A percentile compares a stretch with the other conserved stretches of the same genome.
phyloP scores from a whole-genome alignment of 1,140 invertebrate species.

The Scaptomyza montana region DNA sequence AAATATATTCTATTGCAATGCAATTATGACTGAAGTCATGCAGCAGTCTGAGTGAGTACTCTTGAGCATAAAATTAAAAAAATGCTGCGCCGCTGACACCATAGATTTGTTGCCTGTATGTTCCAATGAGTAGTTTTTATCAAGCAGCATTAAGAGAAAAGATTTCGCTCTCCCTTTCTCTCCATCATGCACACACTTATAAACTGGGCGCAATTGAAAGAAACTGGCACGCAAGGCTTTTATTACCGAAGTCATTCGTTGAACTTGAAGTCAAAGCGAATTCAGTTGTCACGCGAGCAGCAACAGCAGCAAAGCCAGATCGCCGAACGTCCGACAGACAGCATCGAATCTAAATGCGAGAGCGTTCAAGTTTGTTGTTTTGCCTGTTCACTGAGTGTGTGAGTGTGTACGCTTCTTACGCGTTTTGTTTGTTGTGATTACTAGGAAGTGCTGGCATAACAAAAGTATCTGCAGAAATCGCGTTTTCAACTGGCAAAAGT shows the following conservation, averaged over 20 bases:
- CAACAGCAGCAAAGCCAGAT: slow-evolving; percentile 41
- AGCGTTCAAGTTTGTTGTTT: neutral
- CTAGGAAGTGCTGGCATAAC: neutral
- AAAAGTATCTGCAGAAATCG: neutral
- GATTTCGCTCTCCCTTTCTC: neutral
- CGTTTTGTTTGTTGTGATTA: slow-evolving; percentile 7
- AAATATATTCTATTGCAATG: no score
- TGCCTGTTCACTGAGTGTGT: neutral
- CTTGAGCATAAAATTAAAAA: slow-evolving; percentile 14
- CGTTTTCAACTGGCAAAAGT: neutral
- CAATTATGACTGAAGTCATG: no score
- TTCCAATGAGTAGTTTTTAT: neutral
- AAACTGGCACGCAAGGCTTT: slow-evolving; percentile 59
- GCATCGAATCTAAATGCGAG: slow-evolving; percentile 7
- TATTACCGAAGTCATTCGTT: slow-evolving; percentile 62
- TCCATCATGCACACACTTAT: neutral
- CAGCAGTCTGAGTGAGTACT: no score
- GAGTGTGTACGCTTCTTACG: neutral
- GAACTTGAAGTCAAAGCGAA: slow-evolving; percentile 75
- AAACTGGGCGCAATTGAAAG: slow-evolving; percentile 8
- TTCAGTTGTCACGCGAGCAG: slow-evolving; percentile 69
- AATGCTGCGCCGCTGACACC: neutral
- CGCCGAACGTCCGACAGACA: slow-evolving; percentile 17
- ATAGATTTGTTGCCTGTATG: slow-evolving; percentile 16
- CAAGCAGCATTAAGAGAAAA: neutral